These are phyloP conservation scores for Rhagonycha lutea DNA, from an alignment of 2,888 invertebrate species.

Conservation along the genomic window DNA sequence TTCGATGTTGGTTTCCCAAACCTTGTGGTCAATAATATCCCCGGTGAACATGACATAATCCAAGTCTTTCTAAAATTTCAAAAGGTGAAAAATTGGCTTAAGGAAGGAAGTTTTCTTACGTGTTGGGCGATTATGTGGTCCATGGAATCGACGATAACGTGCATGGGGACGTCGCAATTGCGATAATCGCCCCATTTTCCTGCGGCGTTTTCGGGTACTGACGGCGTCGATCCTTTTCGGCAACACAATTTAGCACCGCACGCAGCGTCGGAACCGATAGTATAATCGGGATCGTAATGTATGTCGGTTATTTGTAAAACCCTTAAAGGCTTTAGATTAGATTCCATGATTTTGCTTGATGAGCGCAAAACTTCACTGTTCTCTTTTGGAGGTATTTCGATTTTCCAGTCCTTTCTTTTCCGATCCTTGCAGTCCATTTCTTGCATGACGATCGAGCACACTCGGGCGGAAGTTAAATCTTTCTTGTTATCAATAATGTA, in stretches of 20 bases:
- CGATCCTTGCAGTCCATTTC: conserved; percentile 43
- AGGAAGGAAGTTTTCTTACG: conserved; percentile 10
- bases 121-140: conserved; percentile 27
- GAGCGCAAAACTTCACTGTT: neutral
- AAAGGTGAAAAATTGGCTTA: neutral
- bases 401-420: conserved; percentile 40
- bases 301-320: conserved; percentile 73
- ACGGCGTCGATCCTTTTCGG: conserved; percentile 55
- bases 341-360: neutral
- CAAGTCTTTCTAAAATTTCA: conserved; percentile 48
- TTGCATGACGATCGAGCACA: conserved; percentile 64
- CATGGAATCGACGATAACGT: conserved; percentile 65
- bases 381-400: conserved; percentile 32
- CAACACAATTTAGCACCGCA: conserved; percentile 81
- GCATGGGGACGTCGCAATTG: conserved; percentile 74
- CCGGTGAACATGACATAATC: conserved; percentile 82
- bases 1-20: conserved; percentile 80
- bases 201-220: conserved; percentile 53
- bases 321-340: conserved; percentile 19
- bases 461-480: conserved; percentile 57
- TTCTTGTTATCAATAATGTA: conserved; percentile 63
- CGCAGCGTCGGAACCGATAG: conserved; percentile 64
- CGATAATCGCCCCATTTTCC: conserved; percentile 82
- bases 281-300: conserved; percentile 77
- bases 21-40: conserved; percentile 82